Conservation (phyloP, 2,113 vertebrate species). For the Oncorhynchus mykiss region DNA sequence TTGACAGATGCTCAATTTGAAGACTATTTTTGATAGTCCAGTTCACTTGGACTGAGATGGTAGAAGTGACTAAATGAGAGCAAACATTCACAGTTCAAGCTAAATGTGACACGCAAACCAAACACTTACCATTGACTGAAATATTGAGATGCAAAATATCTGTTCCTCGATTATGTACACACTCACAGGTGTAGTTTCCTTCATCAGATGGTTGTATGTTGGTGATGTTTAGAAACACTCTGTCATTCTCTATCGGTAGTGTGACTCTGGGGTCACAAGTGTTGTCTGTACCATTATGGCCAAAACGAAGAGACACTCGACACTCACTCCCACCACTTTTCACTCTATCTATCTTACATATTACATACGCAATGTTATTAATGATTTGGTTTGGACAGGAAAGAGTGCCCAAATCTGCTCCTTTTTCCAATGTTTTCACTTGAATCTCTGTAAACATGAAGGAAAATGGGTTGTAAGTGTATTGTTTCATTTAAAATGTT, state of each 20-base stretch:
- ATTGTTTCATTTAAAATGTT: background rate
- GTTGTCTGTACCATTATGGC: background rate
- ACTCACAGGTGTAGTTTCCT: background rate
- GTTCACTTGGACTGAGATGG: too few relatives aligned
- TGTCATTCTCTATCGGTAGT: background rate
- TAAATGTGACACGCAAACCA: background rate
- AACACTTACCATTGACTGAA: background rate
- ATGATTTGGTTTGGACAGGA: background rate
- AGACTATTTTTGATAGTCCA: too few relatives aligned
- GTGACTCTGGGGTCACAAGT: background rate
- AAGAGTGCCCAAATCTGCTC: background rate
- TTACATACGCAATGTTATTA: accelerated
- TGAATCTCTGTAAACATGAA: background rate
- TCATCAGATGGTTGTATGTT: background rate
- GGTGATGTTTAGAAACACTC: background rate
- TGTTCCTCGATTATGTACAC: background rate
- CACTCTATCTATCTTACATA: background rate
- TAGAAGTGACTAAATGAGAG: too few relatives aligned
- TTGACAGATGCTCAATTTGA: too few relatives aligned
- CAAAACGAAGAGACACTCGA: background rate
- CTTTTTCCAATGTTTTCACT: background rate
- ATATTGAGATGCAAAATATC: background rate
- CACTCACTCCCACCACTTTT: background rate
- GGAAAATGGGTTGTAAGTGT: background rate
- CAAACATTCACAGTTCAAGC: too few relatives aligned